Evolutionary conservation across 2,888 invertebrate genomes (phyloP).

Genomic region (Eugnorisma glareosa): DNA sequence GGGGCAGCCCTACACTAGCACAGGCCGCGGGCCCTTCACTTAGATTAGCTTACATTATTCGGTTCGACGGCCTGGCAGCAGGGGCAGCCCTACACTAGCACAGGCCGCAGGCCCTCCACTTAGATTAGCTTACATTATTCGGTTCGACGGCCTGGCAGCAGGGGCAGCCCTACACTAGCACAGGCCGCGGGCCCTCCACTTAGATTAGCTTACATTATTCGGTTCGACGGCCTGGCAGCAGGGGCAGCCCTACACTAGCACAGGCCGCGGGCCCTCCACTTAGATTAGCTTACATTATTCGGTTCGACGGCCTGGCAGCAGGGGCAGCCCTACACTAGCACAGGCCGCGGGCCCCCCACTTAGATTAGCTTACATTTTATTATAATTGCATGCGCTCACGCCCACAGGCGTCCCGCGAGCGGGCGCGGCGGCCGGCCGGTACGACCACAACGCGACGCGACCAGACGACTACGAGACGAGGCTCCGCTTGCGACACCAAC

Average conservation of each 20-base stretch:
- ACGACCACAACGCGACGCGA: not conserved
- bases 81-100: slow-evolving; percentile 8
- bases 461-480: not conserved
- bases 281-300: slow-evolving; percentile 22
- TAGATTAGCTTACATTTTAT: slow-evolving; percentile 40
- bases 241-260: slow-evolving; percentile 8
- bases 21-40: not conserved
- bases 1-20: slow-evolving; percentile 8
- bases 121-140: slow-evolving; percentile 38
- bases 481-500: not conserved
- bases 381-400: slow-evolving; percentile 35
- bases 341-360: not conserved
- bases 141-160: not conserved
- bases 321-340: slow-evolving; percentile 8
- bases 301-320: not conserved
- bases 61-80: not conserved
- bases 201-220: slow-evolving; percentile 38
- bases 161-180: slow-evolving; percentile 8
- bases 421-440: not conserved
- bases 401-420: not conserved
- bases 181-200: not conserved
- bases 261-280: not conserved
- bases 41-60: slow-evolving; percentile 38
- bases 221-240: not conserved
- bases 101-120: not conserved